phyloP scores from a whole-genome alignment of 2,888 invertebrate species.

The Hyalella azteca region DNA sequence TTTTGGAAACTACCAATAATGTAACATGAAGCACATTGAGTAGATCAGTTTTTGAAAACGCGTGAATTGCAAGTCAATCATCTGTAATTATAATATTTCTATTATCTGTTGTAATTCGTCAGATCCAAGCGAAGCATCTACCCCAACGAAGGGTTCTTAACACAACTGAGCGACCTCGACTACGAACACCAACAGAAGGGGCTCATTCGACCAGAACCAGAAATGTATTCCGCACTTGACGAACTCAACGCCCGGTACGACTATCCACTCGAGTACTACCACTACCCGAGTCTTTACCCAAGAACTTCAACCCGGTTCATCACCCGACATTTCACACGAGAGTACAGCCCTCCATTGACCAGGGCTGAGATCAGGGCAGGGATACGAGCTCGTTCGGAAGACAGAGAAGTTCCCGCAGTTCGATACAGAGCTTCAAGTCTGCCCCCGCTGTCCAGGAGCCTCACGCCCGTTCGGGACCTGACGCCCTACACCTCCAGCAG shows the following conservation, averaged over 20 bases:
- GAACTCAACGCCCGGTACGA: conserved; percentile 35
- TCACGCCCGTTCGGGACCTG: conserved; percentile 38
- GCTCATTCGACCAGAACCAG: not conserved
- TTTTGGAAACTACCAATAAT: no score
- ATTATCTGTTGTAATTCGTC: no score
- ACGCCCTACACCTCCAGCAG: conserved; percentile 13
- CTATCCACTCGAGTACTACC: conserved; percentile 37
- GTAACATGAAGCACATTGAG: no score
- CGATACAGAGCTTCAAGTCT: conserved; percentile 33
- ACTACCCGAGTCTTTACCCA: conserved; percentile 35
- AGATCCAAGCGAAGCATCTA: conserved; percentile 46
- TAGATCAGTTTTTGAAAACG: no score
- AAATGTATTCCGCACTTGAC: conserved; percentile 34
- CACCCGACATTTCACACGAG: conserved; percentile 11
- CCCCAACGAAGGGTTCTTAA: conserved; percentile 57
- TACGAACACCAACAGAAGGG: conserved; percentile 52
- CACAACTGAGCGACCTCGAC: conserved; percentile 54
- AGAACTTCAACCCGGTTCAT: not conserved
- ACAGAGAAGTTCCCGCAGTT: conserved; percentile 24
- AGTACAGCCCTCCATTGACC: conserved; percentile 16
- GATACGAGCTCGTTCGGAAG: conserved; percentile 34
- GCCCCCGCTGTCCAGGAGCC: conserved; percentile 4
- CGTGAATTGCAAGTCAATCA: no score
- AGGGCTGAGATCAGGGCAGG: conserved; percentile 32
- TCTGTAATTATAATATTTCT: no score